A percentile compares a stretch with the other conserved stretches of the same genome.
phyloP scores from a whole-genome alignment of 1,140 invertebrate genomes.

The Drosophila eugracilis region DNA sequence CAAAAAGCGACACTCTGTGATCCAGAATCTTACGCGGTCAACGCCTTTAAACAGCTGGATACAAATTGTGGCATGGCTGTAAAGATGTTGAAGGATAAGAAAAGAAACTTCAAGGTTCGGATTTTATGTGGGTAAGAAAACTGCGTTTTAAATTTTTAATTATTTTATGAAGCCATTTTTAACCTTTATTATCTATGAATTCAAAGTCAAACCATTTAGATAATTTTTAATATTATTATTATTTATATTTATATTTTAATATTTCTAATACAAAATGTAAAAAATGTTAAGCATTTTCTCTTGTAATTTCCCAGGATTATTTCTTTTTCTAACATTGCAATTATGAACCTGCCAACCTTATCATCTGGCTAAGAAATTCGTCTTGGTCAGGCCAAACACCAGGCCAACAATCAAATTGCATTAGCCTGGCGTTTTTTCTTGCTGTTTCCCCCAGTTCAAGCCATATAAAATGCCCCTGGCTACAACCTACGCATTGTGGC shows the following conservation, averaged over 20 bases:
- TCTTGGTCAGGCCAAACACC: constrained; percentile 39
- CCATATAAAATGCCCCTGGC: constrained; percentile 65
- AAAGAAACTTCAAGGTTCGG: not conserved
- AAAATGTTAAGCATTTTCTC: not conserved
- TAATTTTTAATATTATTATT: too few relatives aligned
- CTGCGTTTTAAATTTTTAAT: too few relatives aligned
- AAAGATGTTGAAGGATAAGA: constrained; percentile 3
- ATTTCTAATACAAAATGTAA: not conserved
- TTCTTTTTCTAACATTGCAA: constrained; percentile 19
- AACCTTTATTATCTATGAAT: too few relatives aligned
- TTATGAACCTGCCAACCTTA: constrained; percentile 40
- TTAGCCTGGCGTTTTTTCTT: constrained; percentile 22
- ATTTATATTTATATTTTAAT: too few relatives aligned
- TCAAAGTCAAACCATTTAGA: too few relatives aligned
- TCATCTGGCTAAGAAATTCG: constrained; percentile 51
- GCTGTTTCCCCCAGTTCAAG: constrained; percentile 27
- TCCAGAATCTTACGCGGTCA: constrained; percentile 33
- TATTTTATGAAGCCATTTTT: too few relatives aligned
- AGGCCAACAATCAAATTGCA: constrained; percentile 66
- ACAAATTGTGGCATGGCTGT: constrained; percentile 19
- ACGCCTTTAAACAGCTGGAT: constrained; percentile 30
- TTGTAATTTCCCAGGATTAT: constrained; percentile 30
- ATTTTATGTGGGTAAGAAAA: not conserved
- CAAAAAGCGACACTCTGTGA: constrained; percentile 26
- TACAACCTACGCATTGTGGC: constrained; percentile 78